Base-by-base conservation (phyloP, 2,888 invertebrate species). In the Steinernema hermaphroditum region DNA sequence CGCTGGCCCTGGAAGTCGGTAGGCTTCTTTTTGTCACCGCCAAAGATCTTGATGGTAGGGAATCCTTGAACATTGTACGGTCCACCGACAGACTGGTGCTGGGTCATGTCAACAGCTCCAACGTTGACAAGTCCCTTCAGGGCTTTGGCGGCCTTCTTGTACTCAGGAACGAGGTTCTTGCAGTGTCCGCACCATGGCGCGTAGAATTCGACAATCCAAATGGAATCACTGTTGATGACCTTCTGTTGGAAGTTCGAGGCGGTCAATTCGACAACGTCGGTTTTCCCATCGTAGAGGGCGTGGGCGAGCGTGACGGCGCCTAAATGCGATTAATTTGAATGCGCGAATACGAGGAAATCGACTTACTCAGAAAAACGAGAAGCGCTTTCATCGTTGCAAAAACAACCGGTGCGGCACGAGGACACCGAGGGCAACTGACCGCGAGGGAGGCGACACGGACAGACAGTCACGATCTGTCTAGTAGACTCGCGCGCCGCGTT, bases 141-240 rank as follows among this genome's bases (percentile, higher is more conserved):
- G 0, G 94, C 96, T 79, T 90, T 91, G 0, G 97, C 96, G 70
- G 94, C 92, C 89, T 96, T 96, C 76, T 92, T 91, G 89, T 95
- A 97, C 87, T 96, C 96, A 0, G 95, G 93, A 54, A 92, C 94
- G 54, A 98, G 89, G 76, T 90, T 91, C 87, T 96, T 92, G 88
- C 97, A 90, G 83, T 90, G 90, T 41, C 89, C 89, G 86, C 89
- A 90, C 96, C 96, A 97, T 0, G 96, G 95, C 0, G 97, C 96
- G 88, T 91, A 96, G 88, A 94, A 96, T 86, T 98, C 96, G 0
- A 98, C 93, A 74, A 98, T 89, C 96, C 96, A 97, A 29, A 97
- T 89, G 81, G 92, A 91, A 87, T 96, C 92, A 78, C 93, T 91
- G 79, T 93, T 91, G 68, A 91, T 88, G 2, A 97, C 96, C 81